Percentiles rank a stretch among this genome's conserved stretches.
Conservation (phyloP, 2,113 vertebrate genomes). For the Sturnira hondurensis region DNA sequence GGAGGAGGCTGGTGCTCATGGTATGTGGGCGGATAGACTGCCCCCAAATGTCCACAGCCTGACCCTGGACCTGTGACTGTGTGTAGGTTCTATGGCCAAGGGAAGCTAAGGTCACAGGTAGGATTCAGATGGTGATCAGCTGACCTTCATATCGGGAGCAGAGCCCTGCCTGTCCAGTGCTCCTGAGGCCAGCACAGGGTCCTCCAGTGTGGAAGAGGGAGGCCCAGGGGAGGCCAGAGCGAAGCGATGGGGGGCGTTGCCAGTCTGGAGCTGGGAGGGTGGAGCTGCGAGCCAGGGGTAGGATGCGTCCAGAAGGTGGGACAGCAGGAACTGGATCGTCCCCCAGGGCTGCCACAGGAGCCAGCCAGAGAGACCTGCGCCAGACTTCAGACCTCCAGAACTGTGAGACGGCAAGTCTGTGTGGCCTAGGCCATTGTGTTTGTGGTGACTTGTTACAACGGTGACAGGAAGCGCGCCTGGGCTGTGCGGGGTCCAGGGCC, state of each 20-base stretch:
- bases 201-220: neutral
- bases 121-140: neutral
- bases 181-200: no score
- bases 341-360: neutral
- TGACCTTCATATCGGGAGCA: rapidly evolving
- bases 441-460: no score
- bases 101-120: neutral
- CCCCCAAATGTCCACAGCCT: neutral
- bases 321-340: no score
- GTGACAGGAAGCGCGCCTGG: neutral
- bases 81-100: no score
- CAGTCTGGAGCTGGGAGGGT: neutral
- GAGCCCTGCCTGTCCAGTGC: neutral
- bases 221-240: no score
- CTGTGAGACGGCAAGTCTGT: neutral
- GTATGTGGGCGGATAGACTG: neutral
- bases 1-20: neutral
- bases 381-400: neutral
- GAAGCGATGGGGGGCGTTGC: no score
- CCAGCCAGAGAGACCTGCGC: neutral
- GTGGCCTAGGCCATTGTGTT: no score
- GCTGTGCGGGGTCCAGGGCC: neutral
- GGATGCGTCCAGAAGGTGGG: neutral
- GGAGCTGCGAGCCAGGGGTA: neutral
- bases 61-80: no score